Evolutionary conservation across 2,888 invertebrate species (phyloP).

Genomic region (Scaptomyza flava): DNA sequence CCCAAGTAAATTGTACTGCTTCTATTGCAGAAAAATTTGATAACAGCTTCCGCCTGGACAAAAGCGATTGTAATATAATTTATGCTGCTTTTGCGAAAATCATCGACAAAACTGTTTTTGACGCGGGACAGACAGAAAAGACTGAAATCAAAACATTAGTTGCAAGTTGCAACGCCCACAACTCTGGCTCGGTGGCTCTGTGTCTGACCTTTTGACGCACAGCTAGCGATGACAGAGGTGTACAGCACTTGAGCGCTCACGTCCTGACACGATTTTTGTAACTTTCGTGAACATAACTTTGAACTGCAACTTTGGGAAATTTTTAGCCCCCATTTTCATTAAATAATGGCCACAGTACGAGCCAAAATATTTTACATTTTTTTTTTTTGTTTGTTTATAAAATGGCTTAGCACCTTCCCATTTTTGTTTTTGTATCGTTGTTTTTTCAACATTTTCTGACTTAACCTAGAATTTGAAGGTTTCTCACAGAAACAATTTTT

Average conservation of each 20-base stretch:
- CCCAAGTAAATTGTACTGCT: conserved; percentile 35
- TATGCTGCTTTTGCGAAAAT: conserved; percentile 20
- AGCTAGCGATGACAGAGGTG: conserved; percentile 1
- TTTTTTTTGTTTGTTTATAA: no score
- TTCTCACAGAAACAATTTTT: no score
- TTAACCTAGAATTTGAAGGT: no score
- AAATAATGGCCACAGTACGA: background rate
- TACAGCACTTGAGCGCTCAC: background rate
- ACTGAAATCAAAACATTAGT: conserved; percentile 56
- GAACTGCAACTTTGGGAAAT: background rate
- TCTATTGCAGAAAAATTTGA: background rate
- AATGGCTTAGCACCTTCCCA: no score
- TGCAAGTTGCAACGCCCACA: conserved; percentile 62
- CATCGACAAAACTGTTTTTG: conserved; percentile 5
- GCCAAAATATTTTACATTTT: no score
- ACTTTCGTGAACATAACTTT: background rate
- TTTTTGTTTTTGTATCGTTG: background rate
- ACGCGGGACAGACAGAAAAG: background rate
- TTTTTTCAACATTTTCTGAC: no score
- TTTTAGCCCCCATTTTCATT: background rate
- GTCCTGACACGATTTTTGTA: background rate
- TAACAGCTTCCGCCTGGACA: conserved; percentile 35
- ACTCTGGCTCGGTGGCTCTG: background rate
- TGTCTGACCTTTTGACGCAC: conserved; percentile 63
- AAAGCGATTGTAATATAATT: background rate